phyloP scores from a whole-genome alignment of 2,888 invertebrate species.

The Phaedon cochleariae region DNA sequence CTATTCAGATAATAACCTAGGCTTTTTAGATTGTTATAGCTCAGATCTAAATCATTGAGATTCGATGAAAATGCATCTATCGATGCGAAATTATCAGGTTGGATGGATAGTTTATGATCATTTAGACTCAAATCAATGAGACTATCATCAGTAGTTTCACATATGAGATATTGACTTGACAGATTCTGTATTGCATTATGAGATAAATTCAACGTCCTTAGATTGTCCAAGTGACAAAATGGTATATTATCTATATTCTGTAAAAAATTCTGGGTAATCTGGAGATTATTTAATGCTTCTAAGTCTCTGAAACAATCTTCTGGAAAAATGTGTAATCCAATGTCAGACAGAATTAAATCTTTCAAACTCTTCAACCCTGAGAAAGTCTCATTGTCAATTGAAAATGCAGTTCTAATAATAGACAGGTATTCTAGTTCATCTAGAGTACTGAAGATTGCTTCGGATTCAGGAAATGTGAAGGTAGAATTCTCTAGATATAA shows the following conservation, averaged over 20 bases:
- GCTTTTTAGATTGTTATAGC: conserved; percentile 46
- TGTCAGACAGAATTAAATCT: conserved; percentile 46
- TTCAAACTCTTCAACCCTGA: conserved; percentile 42
- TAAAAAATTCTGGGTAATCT: conserved; percentile 45
- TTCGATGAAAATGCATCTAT: conserved; percentile 29
- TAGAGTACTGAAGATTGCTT: conserved; percentile 42
- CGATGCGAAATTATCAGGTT: conserved; percentile 21
- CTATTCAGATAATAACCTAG: conserved; percentile 38
- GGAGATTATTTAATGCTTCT: conserved; percentile 38
- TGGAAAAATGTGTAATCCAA: conserved; percentile 42
- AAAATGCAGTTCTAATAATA: conserved; percentile 44
- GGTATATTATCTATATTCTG: conserved; percentile 41
- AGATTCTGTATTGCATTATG: conserved; percentile 37
- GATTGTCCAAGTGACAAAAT: conserved; percentile 45
- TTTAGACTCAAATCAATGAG: conserved; percentile 25
- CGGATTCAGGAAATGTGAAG: conserved; percentile 38
- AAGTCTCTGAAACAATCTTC: conserved; percentile 37
- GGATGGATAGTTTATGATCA: conserved; percentile 10
- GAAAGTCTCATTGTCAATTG: conserved; percentile 37
- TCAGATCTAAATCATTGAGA: conserved; percentile 46
- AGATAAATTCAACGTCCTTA: conserved; percentile 42
- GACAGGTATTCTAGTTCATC: conserved; percentile 41
- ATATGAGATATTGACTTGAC: conserved; percentile 34
- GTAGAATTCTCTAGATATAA: conserved; percentile 48
- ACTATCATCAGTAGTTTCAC: conserved; percentile 22